Evolutionary conservation across 2,113 vertebrate genomes (phyloP).

Genomic region (Plestiodon gilberti): DNA sequence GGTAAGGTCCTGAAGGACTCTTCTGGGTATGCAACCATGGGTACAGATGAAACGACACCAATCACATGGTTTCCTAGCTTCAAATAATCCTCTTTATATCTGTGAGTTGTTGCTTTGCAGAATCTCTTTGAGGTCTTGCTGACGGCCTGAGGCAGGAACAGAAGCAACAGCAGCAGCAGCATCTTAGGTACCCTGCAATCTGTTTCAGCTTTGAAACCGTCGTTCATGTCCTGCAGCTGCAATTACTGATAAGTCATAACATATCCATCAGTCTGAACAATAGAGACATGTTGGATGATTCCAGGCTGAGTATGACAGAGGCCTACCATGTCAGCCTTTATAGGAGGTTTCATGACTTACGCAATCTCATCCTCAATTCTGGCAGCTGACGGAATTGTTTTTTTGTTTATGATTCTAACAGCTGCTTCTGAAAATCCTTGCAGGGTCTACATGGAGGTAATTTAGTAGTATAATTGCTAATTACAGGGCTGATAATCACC

Average conservation of each 20-base stretch:
- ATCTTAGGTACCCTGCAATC: not conserved
- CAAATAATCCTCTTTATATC: not conserved
- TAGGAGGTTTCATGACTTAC: no score
- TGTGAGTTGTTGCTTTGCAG: not conserved
- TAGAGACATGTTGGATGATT: no score
- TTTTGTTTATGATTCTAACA: no score
- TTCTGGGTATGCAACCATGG: not conserved
- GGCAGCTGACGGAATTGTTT: no score
- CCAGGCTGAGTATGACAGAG: no score
- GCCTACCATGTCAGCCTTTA: no score
- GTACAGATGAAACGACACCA: not conserved
- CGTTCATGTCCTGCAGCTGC: not conserved
- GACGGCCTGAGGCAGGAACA: not conserved
- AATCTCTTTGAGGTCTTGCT: not conserved
- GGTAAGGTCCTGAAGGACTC: not conserved
- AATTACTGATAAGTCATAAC: not conserved
- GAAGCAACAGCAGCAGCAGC: not conserved
- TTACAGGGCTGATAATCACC: no score
- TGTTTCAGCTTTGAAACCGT: not conserved
- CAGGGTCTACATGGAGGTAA: no score
- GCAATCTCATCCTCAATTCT: no score
- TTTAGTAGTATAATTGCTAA: no score
- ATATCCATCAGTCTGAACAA: not conserved
- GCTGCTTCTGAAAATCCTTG: no score
- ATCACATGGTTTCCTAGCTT: not conserved